A percentile compares a stretch with the other conserved stretches of the same genome.
phyloP scores from a whole-genome alignment of 2,888 invertebrate species.

The Drosophila maculinotata region DNA sequence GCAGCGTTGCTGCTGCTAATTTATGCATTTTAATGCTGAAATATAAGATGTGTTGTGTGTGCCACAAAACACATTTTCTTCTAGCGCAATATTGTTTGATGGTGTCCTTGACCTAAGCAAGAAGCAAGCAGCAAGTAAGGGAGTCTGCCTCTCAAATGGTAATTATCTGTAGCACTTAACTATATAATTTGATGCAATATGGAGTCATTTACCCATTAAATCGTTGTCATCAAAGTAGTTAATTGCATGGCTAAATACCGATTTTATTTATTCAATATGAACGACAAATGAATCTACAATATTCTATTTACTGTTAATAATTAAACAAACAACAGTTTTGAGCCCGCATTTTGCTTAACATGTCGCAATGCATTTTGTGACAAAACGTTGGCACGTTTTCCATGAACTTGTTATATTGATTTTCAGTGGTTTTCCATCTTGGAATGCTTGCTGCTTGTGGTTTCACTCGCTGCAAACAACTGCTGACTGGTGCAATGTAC shows the following conservation, averaged over 20 bases:
- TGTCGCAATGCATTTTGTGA: slow-evolving; percentile 38
- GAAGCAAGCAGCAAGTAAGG: slow-evolving; percentile 1
- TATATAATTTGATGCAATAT: neutral
- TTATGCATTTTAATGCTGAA: slow-evolving; percentile 44
- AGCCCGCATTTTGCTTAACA: slow-evolving; percentile 14
- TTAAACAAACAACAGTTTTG: neutral
- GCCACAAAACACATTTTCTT: slow-evolving; percentile 3
- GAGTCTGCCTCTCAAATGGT: slow-evolving; percentile 1
- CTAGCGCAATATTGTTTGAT: slow-evolving; percentile 7
- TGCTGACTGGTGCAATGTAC: slow-evolving; percentile 16
- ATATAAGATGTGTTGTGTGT: slow-evolving; percentile 35
- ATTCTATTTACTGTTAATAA: slow-evolving; percentile 2
- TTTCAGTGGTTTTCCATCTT: slow-evolving; percentile 63
- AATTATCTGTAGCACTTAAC: slow-evolving; percentile 4
- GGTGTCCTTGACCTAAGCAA: slow-evolving; percentile 40
- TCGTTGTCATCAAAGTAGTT: neutral
- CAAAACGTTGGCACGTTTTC: slow-evolving; percentile 52
- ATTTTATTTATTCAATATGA: too few species aligned
- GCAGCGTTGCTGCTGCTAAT: slow-evolving; percentile 46
- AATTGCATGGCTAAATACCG: neutral
- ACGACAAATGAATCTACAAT: neutral
- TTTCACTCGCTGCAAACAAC: slow-evolving; percentile 24
- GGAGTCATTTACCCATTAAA: neutral
- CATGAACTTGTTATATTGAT: slow-evolving; percentile 75
- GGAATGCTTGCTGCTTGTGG: slow-evolving; percentile 31